Evolutionary conservation across 2,888 invertebrate species (phyloP).

Genomic region (Ecdyonurus torrentis): DNA sequence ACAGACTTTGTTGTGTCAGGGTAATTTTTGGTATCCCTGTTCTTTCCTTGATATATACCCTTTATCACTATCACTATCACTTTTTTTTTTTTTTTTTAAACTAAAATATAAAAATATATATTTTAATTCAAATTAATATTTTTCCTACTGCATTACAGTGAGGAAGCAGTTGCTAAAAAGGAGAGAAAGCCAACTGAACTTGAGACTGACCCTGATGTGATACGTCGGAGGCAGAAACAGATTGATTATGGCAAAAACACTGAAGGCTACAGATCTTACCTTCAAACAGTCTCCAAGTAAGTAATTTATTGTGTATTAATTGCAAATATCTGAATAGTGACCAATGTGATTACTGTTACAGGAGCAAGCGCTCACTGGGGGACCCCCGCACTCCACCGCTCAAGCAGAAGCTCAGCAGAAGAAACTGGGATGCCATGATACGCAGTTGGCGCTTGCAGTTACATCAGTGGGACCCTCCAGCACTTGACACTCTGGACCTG

Average conservation of each 20-base stretch:
- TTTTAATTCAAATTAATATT: too few relatives aligned
- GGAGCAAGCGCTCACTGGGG: conserved; percentile 38
- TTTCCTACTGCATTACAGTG: too few relatives aligned
- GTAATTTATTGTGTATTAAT: neutral
- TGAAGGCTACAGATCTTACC: conserved; percentile 64
- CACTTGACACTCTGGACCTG: neutral
- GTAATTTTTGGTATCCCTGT: too few relatives aligned
- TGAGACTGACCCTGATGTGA: conserved; percentile 53
- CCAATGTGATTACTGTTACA: conserved; percentile 11
- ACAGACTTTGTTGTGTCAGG: too few relatives aligned
- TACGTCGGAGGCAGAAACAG: conserved; percentile 75
- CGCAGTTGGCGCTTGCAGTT: conserved; percentile 72
- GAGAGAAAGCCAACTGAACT: conserved; percentile 22
- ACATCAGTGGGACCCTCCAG: conserved; percentile 51
- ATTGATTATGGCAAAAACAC: conserved; percentile 93
- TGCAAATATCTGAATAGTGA: too few relatives aligned
- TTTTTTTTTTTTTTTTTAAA: too few relatives aligned
- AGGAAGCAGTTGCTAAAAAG: too few relatives aligned
- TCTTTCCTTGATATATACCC: too few relatives aligned
- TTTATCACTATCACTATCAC: too few relatives aligned
- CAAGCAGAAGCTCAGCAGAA: conserved; percentile 66
- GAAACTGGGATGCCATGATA: conserved; percentile 84
- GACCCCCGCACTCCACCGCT: conserved; percentile 88
- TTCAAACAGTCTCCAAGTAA: conserved; percentile 43
- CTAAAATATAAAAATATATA: too few relatives aligned